Evolutionary conservation across 1,140 invertebrate species (phyloP).

Genomic region (Musca domestica): DNA sequence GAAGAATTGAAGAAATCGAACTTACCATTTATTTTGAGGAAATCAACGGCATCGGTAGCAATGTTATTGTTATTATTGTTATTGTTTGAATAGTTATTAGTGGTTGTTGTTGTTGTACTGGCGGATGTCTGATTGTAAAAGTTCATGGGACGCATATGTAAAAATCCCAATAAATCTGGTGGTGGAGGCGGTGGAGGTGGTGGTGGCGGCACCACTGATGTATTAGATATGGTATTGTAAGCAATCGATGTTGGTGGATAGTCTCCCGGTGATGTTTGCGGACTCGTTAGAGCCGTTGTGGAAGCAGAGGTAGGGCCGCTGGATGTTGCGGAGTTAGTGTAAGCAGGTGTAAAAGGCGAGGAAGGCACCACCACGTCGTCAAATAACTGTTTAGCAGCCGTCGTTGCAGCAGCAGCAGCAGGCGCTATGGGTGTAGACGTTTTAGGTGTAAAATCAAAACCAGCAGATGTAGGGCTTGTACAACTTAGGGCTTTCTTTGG

Average conservation of each 20-base stretch:
- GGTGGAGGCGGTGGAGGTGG: slow-evolving; percentile 47
- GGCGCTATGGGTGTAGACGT: slow-evolving; percentile 19
- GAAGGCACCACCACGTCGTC: not conserved
- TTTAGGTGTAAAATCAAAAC: slow-evolving; percentile 34
- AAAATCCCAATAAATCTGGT: slow-evolving; percentile 39
- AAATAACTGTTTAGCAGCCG: not conserved
- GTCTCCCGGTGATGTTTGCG: no score
- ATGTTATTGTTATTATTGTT: not conserved
- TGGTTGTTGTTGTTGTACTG: slow-evolving; percentile 1
- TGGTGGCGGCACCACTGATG: slow-evolving; percentile 29
- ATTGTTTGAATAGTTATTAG: not conserved
- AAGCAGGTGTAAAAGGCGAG: not conserved
- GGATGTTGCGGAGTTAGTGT: not conserved
- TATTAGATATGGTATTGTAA: slow-evolving; percentile 1
- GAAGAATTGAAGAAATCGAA: not conserved
- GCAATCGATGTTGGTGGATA: slow-evolving; percentile 10
- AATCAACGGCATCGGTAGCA: slow-evolving; percentile 12
- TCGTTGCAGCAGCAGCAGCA: not conserved
- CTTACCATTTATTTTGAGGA: slow-evolving; percentile 25
- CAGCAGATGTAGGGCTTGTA: slow-evolving; percentile 2
- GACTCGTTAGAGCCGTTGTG: no score
- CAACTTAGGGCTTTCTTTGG: slow-evolving; percentile 45
- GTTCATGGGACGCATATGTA: slow-evolving; percentile 6
- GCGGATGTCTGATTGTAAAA: slow-evolving; percentile 3
- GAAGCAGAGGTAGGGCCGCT: no score